A percentile compares a stretch with the other conserved stretches of the same genome.
Evolutionary conservation across 2,797 vertebrate species (phyloP).

Genomic region (Onychomys arenicola): DNA sequence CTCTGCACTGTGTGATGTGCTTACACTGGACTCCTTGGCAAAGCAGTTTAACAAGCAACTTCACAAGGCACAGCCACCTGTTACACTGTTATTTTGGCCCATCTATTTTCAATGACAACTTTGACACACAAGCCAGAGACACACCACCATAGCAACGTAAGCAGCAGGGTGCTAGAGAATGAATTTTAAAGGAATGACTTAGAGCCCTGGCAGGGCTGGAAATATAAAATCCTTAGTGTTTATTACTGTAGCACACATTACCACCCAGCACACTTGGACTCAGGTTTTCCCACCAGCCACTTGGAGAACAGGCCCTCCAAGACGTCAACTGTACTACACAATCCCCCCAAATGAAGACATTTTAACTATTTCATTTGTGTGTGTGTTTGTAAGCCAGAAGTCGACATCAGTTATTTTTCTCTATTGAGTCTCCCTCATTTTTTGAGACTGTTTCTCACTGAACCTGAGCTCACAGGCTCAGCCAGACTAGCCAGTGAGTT

Average conservation of each 20-base stretch:
- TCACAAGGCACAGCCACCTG: conserved; percentile 88
- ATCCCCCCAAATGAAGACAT: background rate
- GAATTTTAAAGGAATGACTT: conserved; percentile 86
- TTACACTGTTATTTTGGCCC: conserved; percentile 86
- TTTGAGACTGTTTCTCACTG: too few relatives aligned
- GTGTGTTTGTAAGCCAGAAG: background rate
- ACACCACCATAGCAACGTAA: conserved; percentile 88
- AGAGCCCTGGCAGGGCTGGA: conserved; percentile 81
- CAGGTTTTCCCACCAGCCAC: conserved; percentile 1
- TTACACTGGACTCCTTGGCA: conserved; percentile 65
- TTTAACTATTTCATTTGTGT: background rate
- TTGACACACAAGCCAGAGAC: conserved; percentile 84
- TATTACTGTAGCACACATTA: conserved; percentile 82
- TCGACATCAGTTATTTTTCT: background rate
- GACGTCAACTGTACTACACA: background rate
- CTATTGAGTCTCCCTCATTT: background rate
- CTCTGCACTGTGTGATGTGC: background rate
- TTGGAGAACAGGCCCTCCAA: conserved; percentile 8
- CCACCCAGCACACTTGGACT: conserved; percentile 59
- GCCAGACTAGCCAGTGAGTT: background rate
- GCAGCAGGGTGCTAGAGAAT: conserved; percentile 83
- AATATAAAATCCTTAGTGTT: conserved; percentile 86
- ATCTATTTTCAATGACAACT: conserved; percentile 88
- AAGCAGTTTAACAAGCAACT: conserved; percentile 63
- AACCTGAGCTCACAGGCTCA: background rate